These are phyloP conservation scores for Agrochola lota DNA, from an alignment of 2,888 invertebrate species.

Conservation along the genomic window DNA sequence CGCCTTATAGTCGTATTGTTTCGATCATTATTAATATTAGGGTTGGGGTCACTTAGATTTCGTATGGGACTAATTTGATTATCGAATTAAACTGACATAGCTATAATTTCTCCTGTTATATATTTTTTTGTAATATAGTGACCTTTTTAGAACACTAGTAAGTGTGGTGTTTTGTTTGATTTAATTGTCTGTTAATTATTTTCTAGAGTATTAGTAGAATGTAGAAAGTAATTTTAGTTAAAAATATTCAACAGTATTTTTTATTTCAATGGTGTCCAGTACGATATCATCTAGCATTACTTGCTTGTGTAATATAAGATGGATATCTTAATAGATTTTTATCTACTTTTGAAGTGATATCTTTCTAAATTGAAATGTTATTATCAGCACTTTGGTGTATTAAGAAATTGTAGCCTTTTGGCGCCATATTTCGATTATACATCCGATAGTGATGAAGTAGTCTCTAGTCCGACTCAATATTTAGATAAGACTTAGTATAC, in stretches of 20 bases:
- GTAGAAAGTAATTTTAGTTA: neutral
- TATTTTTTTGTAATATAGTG: neutral
- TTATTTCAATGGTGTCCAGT: neutral
- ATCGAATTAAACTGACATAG: neutral
- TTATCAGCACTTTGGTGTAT: constrained; percentile 30
- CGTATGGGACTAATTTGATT: constrained; percentile 30
- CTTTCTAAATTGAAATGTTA: constrained; percentile 31
- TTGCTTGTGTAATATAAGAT: constrained; percentile 27
- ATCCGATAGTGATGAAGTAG: constrained; percentile 2
- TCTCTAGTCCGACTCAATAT: neutral
- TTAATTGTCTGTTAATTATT: neutral
- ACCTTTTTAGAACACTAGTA: neutral
- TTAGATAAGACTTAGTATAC: too few species aligned
- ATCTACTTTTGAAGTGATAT: constrained; percentile 29
- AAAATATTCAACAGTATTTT: neutral
- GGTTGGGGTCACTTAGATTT: constrained; percentile 11
- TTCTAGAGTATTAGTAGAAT: neutral
- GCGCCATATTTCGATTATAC: constrained; percentile 24
- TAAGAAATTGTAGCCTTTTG: constrained; percentile 29
- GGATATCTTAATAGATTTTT: constrained; percentile 27
- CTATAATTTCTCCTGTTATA: neutral
- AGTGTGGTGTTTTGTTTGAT: neutral
- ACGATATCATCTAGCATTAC: neutral
- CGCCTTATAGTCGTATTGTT: constrained; percentile 52
- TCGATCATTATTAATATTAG: constrained; percentile 26